Conservation (phyloP, 2,797 vertebrate genomes). For the Esox masquinongy region DNA sequence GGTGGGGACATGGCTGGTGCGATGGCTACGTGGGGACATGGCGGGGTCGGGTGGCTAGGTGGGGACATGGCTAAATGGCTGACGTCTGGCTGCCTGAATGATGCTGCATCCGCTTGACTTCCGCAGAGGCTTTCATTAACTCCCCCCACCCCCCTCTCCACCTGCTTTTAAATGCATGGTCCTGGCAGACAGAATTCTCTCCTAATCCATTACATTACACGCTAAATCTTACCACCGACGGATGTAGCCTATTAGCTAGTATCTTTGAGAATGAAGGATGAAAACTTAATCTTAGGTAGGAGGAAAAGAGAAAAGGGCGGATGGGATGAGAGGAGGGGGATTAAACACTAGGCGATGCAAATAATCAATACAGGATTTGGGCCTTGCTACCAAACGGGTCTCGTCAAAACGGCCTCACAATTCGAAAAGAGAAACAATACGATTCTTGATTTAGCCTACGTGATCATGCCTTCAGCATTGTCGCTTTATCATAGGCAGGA, state of each 20-base stretch:
- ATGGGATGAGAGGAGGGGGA: neutral
- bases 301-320: neutral
- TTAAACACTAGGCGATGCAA: neutral
- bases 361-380: neutral
- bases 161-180: constrained; percentile 82
- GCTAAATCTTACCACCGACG: neutral
- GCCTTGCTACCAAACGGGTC: neutral
- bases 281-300: neutral
- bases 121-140: constrained; percentile 76
- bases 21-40: too few relatives aligned
- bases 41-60: too few relatives aligned
- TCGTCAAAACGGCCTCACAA: neutral
- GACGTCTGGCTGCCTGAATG: neutral
- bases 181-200: constrained; percentile 56
- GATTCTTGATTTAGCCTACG: neutral
- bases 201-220: neutral
- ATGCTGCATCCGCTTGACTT: constrained; percentile 46
- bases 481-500: neutral
- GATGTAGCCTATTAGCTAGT: neutral
- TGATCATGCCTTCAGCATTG: neutral
- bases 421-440: neutral
- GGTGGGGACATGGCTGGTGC: too few relatives aligned
- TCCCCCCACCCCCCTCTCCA: constrained; percentile 63
- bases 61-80: neutral
- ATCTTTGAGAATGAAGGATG: neutral